Conservation (phyloP, 2,797 vertebrate species). For the Typhlichthys subterraneus region DNA sequence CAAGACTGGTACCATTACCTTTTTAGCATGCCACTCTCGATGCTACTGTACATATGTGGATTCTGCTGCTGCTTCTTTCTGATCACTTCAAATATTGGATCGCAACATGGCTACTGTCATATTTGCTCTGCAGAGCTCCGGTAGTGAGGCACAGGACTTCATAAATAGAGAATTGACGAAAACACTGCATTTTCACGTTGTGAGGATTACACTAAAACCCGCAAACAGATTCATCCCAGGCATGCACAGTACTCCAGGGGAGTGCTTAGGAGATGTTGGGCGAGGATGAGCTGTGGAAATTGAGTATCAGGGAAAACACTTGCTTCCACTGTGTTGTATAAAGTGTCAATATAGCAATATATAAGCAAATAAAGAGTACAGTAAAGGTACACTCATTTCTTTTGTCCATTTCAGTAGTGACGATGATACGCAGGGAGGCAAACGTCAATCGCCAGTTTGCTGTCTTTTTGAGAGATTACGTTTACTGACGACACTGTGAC, state of each 20-base stretch:
- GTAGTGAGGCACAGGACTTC: conserved; percentile 21
- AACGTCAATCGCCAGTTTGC: too few species aligned
- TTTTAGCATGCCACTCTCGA: background rate
- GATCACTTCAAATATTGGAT: conserved; percentile 17
- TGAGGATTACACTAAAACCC: conserved; percentile 34
- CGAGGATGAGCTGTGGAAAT: background rate
- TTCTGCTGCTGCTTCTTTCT: conserved; percentile 1
- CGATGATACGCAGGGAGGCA: too few species aligned
- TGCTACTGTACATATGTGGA: conserved; percentile 13
- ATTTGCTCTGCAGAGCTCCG: background rate
- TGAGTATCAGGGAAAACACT: conserved; percentile 33
- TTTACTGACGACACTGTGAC: too few species aligned
- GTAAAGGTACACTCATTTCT: too few species aligned
- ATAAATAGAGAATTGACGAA: conserved; percentile 14
- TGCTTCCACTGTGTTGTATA: background rate
- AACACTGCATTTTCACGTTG: conserved; percentile 39
- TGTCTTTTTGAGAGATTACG: too few species aligned
- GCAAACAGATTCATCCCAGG: conserved; percentile 36
- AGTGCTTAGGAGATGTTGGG: conserved; percentile 24
- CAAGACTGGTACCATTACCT: background rate
- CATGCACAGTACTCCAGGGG: conserved; percentile 26
- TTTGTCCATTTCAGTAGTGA: too few species aligned
- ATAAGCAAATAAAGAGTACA: background rate
- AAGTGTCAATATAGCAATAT: background rate
- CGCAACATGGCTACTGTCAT: background rate